phyloP scores from a whole-genome alignment of 2,888 invertebrate species.

The Aricia artaxerxes region DNA sequence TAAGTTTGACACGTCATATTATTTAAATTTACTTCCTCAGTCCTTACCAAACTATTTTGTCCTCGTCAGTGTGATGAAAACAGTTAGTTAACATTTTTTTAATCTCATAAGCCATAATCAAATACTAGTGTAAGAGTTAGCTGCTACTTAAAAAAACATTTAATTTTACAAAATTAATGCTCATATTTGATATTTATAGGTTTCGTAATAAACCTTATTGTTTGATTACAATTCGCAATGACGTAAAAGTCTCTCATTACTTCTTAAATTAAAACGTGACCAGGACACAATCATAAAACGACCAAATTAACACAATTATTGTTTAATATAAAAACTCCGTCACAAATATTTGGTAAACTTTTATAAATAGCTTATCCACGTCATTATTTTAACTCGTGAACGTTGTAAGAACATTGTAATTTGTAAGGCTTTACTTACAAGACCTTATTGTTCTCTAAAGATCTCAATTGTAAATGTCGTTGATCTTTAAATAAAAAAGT shows the following conservation, averaged over 20 bases:
- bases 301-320: not conserved
- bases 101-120: too few relatives aligned
- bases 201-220: not conserved
- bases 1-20: too few relatives aligned
- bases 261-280: not conserved
- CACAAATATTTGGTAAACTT: not conserved
- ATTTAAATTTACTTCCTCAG: too few relatives aligned
- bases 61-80: too few relatives aligned
- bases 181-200: not conserved
- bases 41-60: too few relatives aligned
- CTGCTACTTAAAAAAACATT: too few relatives aligned
- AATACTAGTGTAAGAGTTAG: too few relatives aligned
- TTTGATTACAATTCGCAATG: not conserved
- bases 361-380: constrained; percentile 1
- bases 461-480: constrained; percentile 27
- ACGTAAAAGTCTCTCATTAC: not conserved
- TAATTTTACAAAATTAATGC: too few relatives aligned
- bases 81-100: too few relatives aligned
- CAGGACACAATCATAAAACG: not conserved
- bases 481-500: constrained; percentile 32
- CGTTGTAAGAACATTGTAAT: not conserved
- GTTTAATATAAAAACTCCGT: not conserved
- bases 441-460: constrained; percentile 24
- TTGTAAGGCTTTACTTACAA: constrained; percentile 9
- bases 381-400: not conserved